Evolutionary conservation across 2,113 vertebrate species (phyloP), one percentile per base, ranked within the genome.

Genomic region (Macquaria ambigua): DNA sequence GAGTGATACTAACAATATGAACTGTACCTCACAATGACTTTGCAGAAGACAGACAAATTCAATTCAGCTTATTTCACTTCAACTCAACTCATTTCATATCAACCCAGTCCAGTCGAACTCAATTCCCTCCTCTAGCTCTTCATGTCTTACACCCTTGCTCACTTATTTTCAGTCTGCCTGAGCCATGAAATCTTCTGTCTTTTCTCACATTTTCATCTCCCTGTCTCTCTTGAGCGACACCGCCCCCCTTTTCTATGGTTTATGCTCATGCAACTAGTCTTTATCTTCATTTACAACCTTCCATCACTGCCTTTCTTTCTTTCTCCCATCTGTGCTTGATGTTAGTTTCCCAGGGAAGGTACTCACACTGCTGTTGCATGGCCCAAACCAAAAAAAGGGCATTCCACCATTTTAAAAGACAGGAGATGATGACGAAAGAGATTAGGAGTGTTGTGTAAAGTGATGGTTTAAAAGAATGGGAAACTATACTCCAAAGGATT

Each of bases 41-140:
- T 11, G 12, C 28, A 76, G 43, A 58, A 70, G 70, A 78, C 68
- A 61, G 55, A 86, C 39, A 71, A 83, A 84, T 81, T 76, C 31
- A 79, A 28, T 82, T 75, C 75, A 74, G 18, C 14, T 78, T 15
- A 74, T 74, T 83, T 81, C 62, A 58, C 48, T 87, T 79, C 67
- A 83, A n/a, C 61, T 84, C 58, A 69, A 67, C 73, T 90, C 70
- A n/a, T 74, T 83, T 76, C 16, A 81, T 61, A 50, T 82, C 53
- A 91, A 43, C 21, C 28, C 34, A 41, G 16, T 82, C 50, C 56
- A 85, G 68, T 71, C 67, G 4, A 73, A 82, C 59, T 74, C 12
- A n/a, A 12, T 78, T 82, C 81, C 78, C 59, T 64, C 25, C 63
- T 79, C 77, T 82, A 68, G 83, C 15, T 25, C 79, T 67, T 78